These are phyloP conservation scores for Anarrhichthys ocellatus DNA, from an alignment of 2,113 vertebrate genomes.

Conservation along the genomic window DNA sequence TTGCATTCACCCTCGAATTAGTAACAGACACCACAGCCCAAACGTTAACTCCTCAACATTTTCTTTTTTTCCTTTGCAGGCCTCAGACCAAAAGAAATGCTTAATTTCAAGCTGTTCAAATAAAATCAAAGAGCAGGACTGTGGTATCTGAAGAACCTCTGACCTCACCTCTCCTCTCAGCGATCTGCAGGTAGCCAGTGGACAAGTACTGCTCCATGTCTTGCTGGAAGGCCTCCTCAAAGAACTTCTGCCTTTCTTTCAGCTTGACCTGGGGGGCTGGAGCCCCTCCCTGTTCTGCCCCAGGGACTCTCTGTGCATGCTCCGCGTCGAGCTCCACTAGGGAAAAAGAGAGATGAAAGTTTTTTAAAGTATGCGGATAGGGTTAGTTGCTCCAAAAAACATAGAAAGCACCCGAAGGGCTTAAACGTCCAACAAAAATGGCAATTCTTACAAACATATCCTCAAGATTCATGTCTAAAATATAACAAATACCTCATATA, in stretches of 20 bases:
- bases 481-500: not conserved
- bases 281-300: slow-evolving; percentile 89
- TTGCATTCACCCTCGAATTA: slow-evolving; percentile 31
- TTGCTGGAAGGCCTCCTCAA: slow-evolving; percentile 98
- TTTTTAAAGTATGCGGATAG: not conserved
- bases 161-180: slow-evolving; percentile 92
- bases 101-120: slow-evolving; percentile 2
- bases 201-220: slow-evolving; percentile 99
- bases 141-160: not conserved
- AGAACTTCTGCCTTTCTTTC: slow-evolving; percentile 96
- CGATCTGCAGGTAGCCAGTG: slow-evolving; percentile 94
- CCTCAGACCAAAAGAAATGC: not conserved
- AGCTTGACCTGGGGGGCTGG: slow-evolving; percentile 86
- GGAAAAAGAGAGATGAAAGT: slow-evolving; percentile 11
- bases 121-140: slow-evolving; percentile 7
- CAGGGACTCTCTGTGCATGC: slow-evolving; percentile 89
- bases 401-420: not conserved
- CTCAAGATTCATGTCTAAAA: not conserved
- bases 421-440: not conserved
- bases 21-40: not conserved
- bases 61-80: not conserved
- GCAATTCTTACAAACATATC: not conserved
- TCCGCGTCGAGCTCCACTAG: slow-evolving; percentile 92
- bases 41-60: slow-evolving; percentile 16
- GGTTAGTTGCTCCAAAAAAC: not conserved